Conservation (phyloP, 2,113 vertebrate genomes). For the Micronycteris hirsuta region DNA sequence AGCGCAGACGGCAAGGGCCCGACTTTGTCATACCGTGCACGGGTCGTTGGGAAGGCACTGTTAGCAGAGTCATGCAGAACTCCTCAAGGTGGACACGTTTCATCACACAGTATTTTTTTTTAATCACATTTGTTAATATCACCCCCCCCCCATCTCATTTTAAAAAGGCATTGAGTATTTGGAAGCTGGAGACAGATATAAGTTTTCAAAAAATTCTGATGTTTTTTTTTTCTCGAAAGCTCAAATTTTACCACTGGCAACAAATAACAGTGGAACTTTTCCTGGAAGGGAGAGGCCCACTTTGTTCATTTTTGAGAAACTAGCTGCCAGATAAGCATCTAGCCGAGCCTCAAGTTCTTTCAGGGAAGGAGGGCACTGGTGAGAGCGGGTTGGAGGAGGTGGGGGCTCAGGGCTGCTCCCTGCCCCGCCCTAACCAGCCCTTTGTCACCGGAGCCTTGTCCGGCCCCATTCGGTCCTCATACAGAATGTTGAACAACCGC, state of each 20-base stretch:
- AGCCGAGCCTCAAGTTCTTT: background rate
- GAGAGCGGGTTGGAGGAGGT: fast-evolving
- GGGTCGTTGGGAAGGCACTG: background rate
- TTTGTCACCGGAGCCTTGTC: background rate
- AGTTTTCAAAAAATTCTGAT: background rate
- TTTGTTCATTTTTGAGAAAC: background rate
- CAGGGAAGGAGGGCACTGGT: background rate
- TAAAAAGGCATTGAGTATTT: background rate
- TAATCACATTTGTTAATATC: background rate
- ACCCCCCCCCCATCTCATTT: background rate
- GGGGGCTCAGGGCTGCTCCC: fast-evolving
- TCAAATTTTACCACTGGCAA: too few species aligned
- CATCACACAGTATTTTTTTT: background rate
- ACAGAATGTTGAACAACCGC: fast-evolving
- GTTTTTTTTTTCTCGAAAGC: background rate
- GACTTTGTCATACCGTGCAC: fast-evolving
- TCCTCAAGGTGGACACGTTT: background rate
- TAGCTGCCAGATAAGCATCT: fast-evolving
- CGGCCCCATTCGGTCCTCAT: fast-evolving
- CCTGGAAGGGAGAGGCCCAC: background rate
- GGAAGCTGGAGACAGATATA: background rate
- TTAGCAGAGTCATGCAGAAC: background rate
- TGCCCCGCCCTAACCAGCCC: background rate
- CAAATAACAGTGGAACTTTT: background rate
- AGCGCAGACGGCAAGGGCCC: fast-evolving